These are phyloP conservation scores for Hydrozoanthus tunicans DNA, from an alignment of 64 coral and sea anemone species.

Conservation along the genomic window DNA sequence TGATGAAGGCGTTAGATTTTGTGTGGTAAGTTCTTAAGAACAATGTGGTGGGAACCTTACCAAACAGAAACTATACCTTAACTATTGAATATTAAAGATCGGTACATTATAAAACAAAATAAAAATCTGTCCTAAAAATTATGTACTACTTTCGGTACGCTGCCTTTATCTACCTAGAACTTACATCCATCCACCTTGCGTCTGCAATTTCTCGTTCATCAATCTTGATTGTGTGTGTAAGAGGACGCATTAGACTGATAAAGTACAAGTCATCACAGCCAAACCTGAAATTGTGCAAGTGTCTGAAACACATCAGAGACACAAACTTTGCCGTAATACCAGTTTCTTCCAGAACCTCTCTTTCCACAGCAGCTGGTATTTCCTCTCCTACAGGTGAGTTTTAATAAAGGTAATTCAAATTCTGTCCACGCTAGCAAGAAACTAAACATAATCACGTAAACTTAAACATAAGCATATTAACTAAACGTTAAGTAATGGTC, in stretches of 20 bases:
- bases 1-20: too few relatives aligned
- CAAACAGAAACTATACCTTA: too few relatives aligned
- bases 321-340: slow-evolving; percentile 79
- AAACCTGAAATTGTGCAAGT: slow-evolving; percentile 78
- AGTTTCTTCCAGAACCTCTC: slow-evolving; percentile 90
- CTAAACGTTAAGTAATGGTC: too few relatives aligned
- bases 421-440: not conserved
- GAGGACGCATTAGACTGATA: slow-evolving; percentile 63
- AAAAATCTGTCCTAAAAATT: too few relatives aligned
- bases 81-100: too few relatives aligned
- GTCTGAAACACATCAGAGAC: slow-evolving; percentile 74
- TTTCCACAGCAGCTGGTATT: slow-evolving; percentile 73
- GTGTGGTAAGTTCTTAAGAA: too few relatives aligned
- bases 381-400: slow-evolving; percentile 51
- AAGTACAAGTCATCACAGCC: slow-evolving; percentile 88
- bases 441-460: too few relatives aligned
- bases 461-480: too few relatives aligned
- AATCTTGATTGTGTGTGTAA: slow-evolving; percentile 65
- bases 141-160: too few relatives aligned
- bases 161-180: not conserved
- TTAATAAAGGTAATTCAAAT: not conserved
- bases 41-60: too few relatives aligned
- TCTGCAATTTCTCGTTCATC: slow-evolving; percentile 77
- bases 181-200: slow-evolving; percentile 93
- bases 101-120: too few relatives aligned